These are phyloP conservation scores for Drosophila lacteicornis DNA, from an alignment of 1,140 invertebrate genomes.

Conservation along the genomic window DNA sequence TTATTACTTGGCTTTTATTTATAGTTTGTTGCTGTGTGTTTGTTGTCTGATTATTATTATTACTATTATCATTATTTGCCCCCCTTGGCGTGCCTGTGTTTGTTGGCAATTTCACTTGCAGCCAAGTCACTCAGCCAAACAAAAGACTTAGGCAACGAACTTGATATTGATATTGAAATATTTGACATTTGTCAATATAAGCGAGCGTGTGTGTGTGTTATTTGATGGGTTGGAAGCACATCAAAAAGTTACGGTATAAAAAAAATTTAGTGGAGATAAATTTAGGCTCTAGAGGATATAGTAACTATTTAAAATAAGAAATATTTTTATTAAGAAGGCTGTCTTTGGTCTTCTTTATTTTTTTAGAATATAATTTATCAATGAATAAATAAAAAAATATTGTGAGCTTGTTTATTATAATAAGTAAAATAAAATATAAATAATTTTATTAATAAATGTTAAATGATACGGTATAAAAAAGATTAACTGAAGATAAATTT, in stretches of 20 bases:
- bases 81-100: slow-evolving; percentile 16
- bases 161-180: slow-evolving; percentile 83
- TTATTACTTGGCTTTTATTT: slow-evolving; percentile 52
- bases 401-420: too few relatives aligned
- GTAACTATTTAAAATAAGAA: too few relatives aligned
- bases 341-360: too few relatives aligned
- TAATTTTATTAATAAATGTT: too few relatives aligned
- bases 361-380: too few relatives aligned
- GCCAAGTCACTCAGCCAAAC: slow-evolving; percentile 30
- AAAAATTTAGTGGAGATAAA: not conserved
- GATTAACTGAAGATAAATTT: not conserved
- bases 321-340: too few relatives aligned
- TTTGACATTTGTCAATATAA: slow-evolving; percentile 47
- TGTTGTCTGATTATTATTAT: slow-evolving; percentile 20
- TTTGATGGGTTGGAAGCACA: not conserved
- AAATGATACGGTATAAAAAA: not conserved
- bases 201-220: not conserved
- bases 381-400: too few relatives aligned
- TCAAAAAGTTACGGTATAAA: not conserved
- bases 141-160: slow-evolving; percentile 82
- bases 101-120: slow-evolving; percentile 57
- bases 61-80: slow-evolving; percentile 32
- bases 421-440: too few relatives aligned
- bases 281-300: not conserved
- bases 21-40: slow-evolving; percentile 30